Evolutionary conservation across 1,140 invertebrate species (phyloP).

Genomic region (Pseudomyrmex pallidus): DNA sequence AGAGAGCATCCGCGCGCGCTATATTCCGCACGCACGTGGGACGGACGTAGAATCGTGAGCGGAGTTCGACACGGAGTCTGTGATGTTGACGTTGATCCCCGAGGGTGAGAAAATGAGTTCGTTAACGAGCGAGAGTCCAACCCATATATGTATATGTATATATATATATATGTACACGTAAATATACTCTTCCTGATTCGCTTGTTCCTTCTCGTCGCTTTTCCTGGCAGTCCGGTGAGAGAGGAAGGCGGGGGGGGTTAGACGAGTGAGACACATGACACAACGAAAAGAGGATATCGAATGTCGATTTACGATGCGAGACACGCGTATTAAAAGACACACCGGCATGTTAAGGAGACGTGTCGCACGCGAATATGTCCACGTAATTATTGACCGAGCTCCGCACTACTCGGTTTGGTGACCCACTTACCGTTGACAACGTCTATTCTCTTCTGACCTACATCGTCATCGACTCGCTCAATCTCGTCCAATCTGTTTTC

Average conservation of each 20-base stretch:
- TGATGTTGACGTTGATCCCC: not conserved
- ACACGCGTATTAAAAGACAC: constrained; percentile 26
- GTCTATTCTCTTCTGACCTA: constrained; percentile 57
- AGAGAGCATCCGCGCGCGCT: no score
- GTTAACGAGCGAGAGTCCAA: constrained; percentile 10
- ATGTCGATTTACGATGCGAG: not conserved
- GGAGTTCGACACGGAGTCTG: no score
- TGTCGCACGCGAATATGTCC: constrained; percentile 1
- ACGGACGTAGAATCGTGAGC: no score
- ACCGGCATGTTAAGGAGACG: no score
- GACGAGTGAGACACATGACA: not conserved
- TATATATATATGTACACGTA: no score
- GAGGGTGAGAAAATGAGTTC: constrained; percentile 32
- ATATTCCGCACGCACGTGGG: no score
- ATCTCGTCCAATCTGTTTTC: constrained; percentile 35
- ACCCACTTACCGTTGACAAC: constrained; percentile 57
- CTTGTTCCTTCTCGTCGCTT: not conserved
- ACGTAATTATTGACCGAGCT: constrained; percentile 48
- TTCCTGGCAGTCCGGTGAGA: not conserved
- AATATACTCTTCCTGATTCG: no score
- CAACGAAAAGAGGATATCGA: not conserved
- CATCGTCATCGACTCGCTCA: constrained; percentile 39
- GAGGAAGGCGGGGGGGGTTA: no score
- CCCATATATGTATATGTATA: no score
- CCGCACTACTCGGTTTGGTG: constrained; percentile 18